phyloP scores from a whole-genome alignment of 2,888 invertebrate genomes.

The Eurytoma adleriae region DNA sequence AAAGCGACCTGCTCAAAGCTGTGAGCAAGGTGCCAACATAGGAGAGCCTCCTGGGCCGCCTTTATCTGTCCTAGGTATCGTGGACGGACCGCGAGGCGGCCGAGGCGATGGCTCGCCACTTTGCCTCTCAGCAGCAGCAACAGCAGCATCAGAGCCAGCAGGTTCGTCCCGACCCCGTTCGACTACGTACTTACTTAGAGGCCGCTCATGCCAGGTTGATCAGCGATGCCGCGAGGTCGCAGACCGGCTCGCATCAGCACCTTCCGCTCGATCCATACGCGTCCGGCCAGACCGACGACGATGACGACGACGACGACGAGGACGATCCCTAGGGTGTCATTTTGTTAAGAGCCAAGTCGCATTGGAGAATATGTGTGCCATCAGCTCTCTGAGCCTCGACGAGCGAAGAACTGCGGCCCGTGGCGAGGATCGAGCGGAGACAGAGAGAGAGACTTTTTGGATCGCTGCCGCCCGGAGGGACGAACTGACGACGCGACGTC shows the following conservation, averaged over 20 bases:
- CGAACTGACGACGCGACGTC: conserved; percentile 3
- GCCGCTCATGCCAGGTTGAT: conserved; percentile 50
- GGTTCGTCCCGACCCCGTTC: conserved; percentile 59
- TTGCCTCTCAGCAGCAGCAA: conserved; percentile 15
- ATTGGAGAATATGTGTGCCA: neutral
- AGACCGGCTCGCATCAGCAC: conserved; percentile 38
- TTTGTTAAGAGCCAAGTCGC: conserved; percentile 59
- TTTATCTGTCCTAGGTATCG: conserved; percentile 61
- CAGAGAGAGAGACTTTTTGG: neutral
- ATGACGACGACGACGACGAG: no score
- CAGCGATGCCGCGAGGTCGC: conserved; percentile 8
- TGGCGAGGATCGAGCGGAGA: neutral
- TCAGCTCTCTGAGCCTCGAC: neutral
- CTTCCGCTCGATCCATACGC: conserved; percentile 27
- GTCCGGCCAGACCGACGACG: conserved; percentile 64
- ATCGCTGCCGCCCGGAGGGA: no score
- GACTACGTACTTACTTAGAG: conserved; percentile 74
- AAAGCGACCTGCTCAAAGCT: conserved; percentile 86
- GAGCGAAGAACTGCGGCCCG: neutral
- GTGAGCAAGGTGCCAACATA: conserved; percentile 89
- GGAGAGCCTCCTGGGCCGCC: conserved; percentile 73
- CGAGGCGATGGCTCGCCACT: conserved; percentile 33
- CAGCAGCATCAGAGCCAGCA: conserved; percentile 14
- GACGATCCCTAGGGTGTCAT: conserved; percentile 73
- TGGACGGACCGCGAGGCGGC: conserved; percentile 56